These are phyloP conservation scores for Metallyticus violacea DNA, from an alignment of 2,888 invertebrate species.

Conservation along the genomic window DNA sequence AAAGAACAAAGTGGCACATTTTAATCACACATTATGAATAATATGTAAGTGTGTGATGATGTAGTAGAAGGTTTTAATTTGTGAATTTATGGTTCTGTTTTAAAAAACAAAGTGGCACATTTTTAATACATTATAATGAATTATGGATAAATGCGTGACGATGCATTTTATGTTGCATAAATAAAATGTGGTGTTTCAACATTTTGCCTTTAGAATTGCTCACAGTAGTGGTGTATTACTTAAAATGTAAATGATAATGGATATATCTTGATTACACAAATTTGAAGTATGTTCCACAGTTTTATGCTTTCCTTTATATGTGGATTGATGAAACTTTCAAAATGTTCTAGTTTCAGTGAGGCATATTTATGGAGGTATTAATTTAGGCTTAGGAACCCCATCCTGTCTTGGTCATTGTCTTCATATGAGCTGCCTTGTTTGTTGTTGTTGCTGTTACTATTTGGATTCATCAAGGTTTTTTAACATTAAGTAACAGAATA, in stretches of 20 bases:
- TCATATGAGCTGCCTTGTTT: not conserved
- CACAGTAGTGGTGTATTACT: not conserved
- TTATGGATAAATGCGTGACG: not conserved
- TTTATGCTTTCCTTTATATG: not conserved
- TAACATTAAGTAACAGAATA: not conserved
- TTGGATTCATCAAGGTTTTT: not conserved
- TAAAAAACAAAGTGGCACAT: not conserved
- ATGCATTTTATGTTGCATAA: not conserved
- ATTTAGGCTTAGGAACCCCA: not conserved
- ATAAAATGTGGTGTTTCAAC: not conserved
- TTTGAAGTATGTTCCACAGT: not conserved
- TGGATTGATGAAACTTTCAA: not conserved
- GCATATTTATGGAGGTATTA: not conserved
- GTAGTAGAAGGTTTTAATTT: not conserved
- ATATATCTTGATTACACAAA: not conserved
- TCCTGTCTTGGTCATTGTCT: not conserved
- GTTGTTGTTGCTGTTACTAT: not conserved
- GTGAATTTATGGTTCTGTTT: not conserved
- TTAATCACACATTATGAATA: not conserved
- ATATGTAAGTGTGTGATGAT: not conserved
- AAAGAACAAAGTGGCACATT: not conserved
- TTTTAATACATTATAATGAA: not conserved
- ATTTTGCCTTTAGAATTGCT: not conserved
- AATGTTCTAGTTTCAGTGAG: not conserved
- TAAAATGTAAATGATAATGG: not conserved